phyloP scores from a whole-genome alignment of 2,113 vertebrate genomes.

The Cryptotis parvus region DNA sequence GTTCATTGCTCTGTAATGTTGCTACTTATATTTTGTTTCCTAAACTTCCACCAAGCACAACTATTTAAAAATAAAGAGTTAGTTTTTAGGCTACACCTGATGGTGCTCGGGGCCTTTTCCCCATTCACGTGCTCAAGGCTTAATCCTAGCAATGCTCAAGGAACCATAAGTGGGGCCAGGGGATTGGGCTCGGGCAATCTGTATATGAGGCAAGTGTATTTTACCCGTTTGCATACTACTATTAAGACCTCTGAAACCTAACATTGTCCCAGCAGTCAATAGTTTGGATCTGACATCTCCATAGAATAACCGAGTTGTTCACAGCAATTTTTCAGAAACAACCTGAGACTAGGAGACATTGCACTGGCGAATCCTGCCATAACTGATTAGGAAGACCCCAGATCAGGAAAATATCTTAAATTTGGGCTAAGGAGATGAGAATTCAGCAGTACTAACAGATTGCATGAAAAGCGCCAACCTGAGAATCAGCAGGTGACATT shows the following conservation, averaged over 20 bases:
- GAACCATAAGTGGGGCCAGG: too few relatives aligned
- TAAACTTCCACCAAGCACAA: too few relatives aligned
- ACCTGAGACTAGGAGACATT: background rate
- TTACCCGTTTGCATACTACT: too few relatives aligned
- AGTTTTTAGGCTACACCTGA: too few relatives aligned
- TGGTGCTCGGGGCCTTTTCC: too few relatives aligned
- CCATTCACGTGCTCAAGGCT: too few relatives aligned
- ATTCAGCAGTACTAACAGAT: constrained; percentile 51
- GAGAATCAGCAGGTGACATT: constrained; percentile 66
- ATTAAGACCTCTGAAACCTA: too few relatives aligned
- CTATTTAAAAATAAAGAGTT: too few relatives aligned
- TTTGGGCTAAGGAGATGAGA: background rate
- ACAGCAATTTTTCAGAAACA: background rate
- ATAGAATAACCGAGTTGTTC: background rate
- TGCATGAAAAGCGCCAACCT: constrained; percentile 29
- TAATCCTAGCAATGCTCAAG: too few relatives aligned
- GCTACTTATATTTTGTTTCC: too few relatives aligned
- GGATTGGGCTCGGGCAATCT: too few relatives aligned
- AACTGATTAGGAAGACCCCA: background rate
- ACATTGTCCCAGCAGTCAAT: constrained; percentile 25
- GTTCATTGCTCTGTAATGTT: background rate
- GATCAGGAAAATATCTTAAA: background rate
- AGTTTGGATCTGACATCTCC: background rate
- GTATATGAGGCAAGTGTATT: too few relatives aligned
- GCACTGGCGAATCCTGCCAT: background rate